These are phyloP conservation scores for Pocillopora meandrina DNA, from an alignment of 92 coral and sea anemone species.

Conservation along the genomic window DNA sequence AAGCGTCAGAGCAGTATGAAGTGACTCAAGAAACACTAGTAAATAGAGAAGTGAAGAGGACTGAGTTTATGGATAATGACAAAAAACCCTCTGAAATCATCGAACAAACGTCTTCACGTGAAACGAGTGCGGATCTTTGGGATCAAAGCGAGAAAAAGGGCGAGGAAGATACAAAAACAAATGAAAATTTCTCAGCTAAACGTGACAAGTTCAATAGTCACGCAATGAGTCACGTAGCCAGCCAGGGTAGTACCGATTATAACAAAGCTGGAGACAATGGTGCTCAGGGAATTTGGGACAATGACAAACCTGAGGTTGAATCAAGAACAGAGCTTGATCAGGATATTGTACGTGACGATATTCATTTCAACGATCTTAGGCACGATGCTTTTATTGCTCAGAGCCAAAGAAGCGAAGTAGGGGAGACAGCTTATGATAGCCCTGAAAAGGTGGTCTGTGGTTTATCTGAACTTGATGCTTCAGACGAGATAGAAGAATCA, in stretches of 20 bases:
- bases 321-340: not conserved
- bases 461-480: not conserved
- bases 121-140: conserved; percentile 12
- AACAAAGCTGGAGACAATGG: not conserved
- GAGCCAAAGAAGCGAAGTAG: not conserved
- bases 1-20: not conserved
- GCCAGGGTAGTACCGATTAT: not conserved
- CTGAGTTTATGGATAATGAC: not conserved
- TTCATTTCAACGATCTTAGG: not conserved
- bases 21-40: not conserved
- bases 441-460: not conserved
- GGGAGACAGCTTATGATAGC: not conserved
- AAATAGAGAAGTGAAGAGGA: not conserved
- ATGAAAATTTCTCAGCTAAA: not conserved
- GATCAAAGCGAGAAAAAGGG: not conserved
- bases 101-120: not conserved
- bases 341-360: not conserved
- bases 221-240: not conserved
- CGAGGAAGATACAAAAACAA: not conserved
- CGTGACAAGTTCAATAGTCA: not conserved
- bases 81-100: not conserved
- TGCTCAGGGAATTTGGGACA: too few relatives aligned
- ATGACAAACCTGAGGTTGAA: not conserved
- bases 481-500: not conserved
- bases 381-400: not conserved